phyloP scores from a whole-genome alignment of 2,113 vertebrate species.

The Ochotona curzoniae region DNA sequence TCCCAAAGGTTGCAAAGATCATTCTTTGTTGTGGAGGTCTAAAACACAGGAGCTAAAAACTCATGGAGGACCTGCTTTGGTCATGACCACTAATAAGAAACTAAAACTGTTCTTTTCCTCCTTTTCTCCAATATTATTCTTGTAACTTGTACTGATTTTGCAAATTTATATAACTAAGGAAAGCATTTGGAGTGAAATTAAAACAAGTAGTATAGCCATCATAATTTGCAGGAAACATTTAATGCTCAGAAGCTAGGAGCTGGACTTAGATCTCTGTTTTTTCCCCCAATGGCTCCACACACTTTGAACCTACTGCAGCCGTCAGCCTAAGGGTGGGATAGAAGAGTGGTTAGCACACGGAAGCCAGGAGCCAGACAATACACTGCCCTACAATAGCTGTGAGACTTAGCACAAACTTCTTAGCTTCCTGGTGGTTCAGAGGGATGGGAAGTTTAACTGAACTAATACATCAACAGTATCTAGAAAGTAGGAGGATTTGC shows the following conservation, averaged over 20 bases:
- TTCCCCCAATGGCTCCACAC: not conserved
- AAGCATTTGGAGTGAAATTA: not conserved
- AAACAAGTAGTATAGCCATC: not conserved
- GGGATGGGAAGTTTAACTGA: not conserved
- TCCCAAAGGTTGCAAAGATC: not conserved
- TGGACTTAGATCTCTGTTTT: not conserved
- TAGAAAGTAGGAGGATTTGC: not conserved
- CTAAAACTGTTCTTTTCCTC: not conserved
- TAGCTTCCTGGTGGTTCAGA: not conserved
- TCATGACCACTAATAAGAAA: not conserved
- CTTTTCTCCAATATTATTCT: not conserved
- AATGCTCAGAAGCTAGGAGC: not conserved
- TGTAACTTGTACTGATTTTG: conserved; percentile 8
- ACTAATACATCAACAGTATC: not conserved
- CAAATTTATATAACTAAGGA: not conserved
- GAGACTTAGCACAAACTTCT: not conserved
- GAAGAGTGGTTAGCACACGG: not conserved
- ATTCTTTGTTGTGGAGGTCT: not conserved
- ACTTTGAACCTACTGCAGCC: too few relatives aligned
- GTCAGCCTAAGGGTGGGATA: too few relatives aligned
- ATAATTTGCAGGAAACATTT: conserved; percentile 39
- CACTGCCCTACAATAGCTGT: too few relatives aligned
- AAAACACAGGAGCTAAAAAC: not conserved
- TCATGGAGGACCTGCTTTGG: not conserved
- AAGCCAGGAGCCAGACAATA: not conserved